phyloP scores from a whole-genome alignment of 2,113 vertebrate genomes.

The Egretta garzetta region DNA sequence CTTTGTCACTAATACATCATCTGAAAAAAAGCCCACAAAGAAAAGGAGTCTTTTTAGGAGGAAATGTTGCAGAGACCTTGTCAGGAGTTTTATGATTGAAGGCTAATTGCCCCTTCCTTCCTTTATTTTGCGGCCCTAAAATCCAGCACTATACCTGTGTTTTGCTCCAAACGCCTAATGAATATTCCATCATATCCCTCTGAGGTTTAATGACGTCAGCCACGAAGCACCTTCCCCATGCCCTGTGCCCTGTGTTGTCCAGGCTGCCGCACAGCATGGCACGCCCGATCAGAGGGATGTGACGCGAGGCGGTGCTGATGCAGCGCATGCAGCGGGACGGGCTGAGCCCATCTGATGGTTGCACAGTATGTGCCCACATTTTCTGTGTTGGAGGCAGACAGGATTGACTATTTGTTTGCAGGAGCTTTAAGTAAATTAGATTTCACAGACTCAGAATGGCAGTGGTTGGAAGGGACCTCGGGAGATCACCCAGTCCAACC shows the following conservation, averaged over 20 bases:
- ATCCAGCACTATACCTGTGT: not conserved
- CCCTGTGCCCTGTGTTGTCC: not conserved
- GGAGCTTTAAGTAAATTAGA: not conserved
- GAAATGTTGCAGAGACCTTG: not conserved
- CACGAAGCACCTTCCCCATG: not conserved
- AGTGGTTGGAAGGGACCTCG: too few relatives aligned
- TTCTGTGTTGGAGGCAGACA: not conserved
- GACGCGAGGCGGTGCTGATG: not conserved
- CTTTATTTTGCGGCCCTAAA: not conserved
- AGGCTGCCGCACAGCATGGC: fast-evolving
- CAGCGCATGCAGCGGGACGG: not conserved
- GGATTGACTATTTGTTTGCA: not conserved
- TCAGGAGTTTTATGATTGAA: not conserved
- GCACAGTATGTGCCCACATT: not conserved
- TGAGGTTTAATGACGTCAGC: not conserved
- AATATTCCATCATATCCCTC: not conserved
- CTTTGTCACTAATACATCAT: not conserved
- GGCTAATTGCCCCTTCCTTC: conserved; percentile 19
- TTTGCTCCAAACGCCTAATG: not conserved
- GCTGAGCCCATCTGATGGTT: not conserved
- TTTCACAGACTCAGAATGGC: not conserved
- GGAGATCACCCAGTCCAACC: too few relatives aligned
- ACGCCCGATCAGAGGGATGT: fast-evolving
- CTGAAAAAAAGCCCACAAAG: not conserved
- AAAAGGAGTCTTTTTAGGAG: not conserved